phyloP scores from a whole-genome alignment of 2,113 vertebrate species.

The Phyllopteryx taeniolatus region DNA sequence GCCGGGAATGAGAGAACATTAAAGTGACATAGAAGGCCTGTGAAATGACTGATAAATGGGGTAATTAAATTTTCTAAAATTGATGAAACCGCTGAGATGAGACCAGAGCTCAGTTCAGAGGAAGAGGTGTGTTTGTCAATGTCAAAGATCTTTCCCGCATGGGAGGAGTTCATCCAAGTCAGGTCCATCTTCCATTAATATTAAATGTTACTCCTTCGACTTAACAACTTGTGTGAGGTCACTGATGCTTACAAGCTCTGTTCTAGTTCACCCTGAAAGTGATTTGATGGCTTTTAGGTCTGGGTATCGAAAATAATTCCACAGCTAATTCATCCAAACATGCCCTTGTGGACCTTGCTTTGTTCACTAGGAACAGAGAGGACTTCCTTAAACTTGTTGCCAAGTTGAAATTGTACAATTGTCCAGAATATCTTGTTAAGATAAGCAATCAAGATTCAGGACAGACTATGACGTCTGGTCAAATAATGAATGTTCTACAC shows the following conservation, averaged over 20 bases:
- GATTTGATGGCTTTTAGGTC: not conserved
- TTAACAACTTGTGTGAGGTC: not conserved
- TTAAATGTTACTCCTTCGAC: conserved; percentile 1
- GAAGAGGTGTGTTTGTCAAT: not conserved
- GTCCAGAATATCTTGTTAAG: too few relatives aligned
- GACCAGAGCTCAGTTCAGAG: not conserved
- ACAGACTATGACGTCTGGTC: too few relatives aligned
- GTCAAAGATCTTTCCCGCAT: not conserved
- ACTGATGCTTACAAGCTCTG: not conserved
- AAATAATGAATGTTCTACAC: too few relatives aligned
- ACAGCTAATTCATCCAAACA: not conserved
- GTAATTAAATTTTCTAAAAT: not conserved
- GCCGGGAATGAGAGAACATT: conserved; percentile 14
- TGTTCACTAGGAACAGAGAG: not conserved
- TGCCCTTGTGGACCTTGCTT: not conserved
- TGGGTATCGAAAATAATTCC: not conserved
- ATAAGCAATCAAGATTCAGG: too few relatives aligned
- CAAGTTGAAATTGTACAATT: too few relatives aligned
- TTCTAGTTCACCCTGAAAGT: not conserved
- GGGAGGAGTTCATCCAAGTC: not conserved
- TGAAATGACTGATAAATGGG: conserved; percentile 16
- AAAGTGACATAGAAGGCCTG: conserved; percentile 1
- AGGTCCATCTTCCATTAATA: not conserved
- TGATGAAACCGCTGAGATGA: not conserved
- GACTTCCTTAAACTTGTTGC: not conserved